Percentiles rank a stretch among this genome's conserved stretches.
phyloP scores from a whole-genome alignment of 2,797 vertebrate genomes.

The Lophotriccus pileatus region DNA sequence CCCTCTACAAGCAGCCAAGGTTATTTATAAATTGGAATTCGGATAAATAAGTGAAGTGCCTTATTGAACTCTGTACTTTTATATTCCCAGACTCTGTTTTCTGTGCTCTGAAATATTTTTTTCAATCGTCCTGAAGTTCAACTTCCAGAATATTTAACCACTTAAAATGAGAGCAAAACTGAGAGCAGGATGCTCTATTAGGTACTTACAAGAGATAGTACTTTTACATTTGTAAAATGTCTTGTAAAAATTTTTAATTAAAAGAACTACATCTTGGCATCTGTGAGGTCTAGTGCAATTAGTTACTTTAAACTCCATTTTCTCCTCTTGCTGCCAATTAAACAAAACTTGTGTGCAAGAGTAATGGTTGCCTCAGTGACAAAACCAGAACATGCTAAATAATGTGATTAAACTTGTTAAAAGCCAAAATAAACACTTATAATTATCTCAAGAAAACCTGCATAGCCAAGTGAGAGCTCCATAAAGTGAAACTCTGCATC shows the following conservation, averaged over 20 bases:
- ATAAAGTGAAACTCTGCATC: slow-evolving; percentile 69
- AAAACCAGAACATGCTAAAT: slow-evolving; percentile 77
- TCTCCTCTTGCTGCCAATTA: slow-evolving; percentile 38
- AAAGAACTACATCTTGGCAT: neutral
- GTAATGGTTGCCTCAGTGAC: slow-evolving; percentile 62
- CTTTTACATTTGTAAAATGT: slow-evolving; percentile 39
- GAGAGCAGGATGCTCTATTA: slow-evolving; percentile 1
- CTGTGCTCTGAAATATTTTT: neutral
- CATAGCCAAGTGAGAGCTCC: slow-evolving; percentile 57
- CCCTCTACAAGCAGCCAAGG: slow-evolving; percentile 22
- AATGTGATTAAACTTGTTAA: slow-evolving; percentile 83
- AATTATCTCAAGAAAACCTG: slow-evolving; percentile 76
- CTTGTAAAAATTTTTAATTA: slow-evolving; percentile 46
- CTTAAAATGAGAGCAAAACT: slow-evolving; percentile 3
- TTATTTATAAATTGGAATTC: slow-evolving; percentile 72
- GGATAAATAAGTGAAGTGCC: slow-evolving; percentile 55
- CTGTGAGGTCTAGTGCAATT: slow-evolving; percentile 46
- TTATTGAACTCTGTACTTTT: neutral
- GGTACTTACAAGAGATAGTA: slow-evolving; percentile 51
- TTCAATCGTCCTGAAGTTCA: neutral
- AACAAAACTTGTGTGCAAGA: slow-evolving; percentile 22
- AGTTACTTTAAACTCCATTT: slow-evolving; percentile 9
- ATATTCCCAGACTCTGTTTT: neutral
- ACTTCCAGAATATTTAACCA: neutral
- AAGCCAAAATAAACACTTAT: slow-evolving; percentile 84